Percentiles rank a stretch among this genome's conserved stretches.
Conservation (phyloP, 2,888 invertebrate species). For the Nipponacmea schrenckii region DNA sequence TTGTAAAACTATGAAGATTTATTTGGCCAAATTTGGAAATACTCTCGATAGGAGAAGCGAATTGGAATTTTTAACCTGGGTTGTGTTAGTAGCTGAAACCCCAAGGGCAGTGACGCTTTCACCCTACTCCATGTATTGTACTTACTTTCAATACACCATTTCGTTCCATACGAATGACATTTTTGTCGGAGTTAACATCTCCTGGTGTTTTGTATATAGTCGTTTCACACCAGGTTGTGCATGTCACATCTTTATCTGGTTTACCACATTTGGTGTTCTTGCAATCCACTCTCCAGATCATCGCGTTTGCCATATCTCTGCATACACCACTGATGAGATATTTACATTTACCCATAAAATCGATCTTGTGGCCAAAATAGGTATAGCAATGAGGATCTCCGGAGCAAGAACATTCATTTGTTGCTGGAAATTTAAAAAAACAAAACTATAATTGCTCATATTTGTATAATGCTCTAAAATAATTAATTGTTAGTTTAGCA, state of each 20-base stretch:
- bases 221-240: neutral
- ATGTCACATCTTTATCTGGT: neutral
- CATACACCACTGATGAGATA: neutral
- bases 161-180: neutral
- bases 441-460: neutral
- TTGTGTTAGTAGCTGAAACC: too few relatives aligned
- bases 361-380: neutral
- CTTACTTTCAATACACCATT: neutral
- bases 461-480: too few relatives aligned
- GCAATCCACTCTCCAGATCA: neutral
- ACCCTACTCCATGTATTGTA: too few relatives aligned
- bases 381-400: neutral
- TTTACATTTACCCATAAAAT: slow-evolving; percentile 1
- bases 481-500: too few relatives aligned
- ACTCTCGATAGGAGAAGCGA: too few relatives aligned
- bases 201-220: neutral
- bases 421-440: neutral
- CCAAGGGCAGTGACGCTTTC: too few relatives aligned
- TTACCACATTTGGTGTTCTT: neutral
- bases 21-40: too few relatives aligned
- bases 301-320: neutral
- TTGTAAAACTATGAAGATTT: too few relatives aligned
- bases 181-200: neutral
- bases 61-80: too few relatives aligned
- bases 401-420: neutral